Evolutionary conservation across 2,113 vertebrate species (phyloP), one percentile per base, ranked within the genome.

Genomic region (Colossoma macropomum): DNA sequence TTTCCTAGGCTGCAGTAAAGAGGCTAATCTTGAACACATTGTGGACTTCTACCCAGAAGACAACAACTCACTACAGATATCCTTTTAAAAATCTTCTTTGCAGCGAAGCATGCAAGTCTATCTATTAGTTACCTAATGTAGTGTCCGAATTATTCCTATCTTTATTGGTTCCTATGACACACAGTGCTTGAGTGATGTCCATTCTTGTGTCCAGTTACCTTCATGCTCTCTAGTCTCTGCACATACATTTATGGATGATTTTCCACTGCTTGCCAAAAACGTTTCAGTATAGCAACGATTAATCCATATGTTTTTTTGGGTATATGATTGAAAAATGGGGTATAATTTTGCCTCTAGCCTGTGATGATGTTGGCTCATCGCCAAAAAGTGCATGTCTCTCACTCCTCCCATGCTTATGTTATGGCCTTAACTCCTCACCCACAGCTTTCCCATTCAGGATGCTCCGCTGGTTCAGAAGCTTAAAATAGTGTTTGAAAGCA

Each of bases 11-110:
- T 94, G 94, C 34, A 86, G 81, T 23, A 92, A 90, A 10, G 93
- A 91, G 0, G 91, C 91, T 68, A 92, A 93, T 56, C 89, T 91
- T 21, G 69, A 72, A 52, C 91, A 86, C 19, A 92, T 98, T 2
- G 82, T 91, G 0, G 85, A 92, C 15, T 94, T 99, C 87, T 98
- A 97, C 87, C 97, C 98, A 0, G 94, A 97, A 72, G 97, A 99
- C 88, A 89, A 75, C 93, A 96, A 97, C 17, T 91, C 93, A 0
- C 92, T 97, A 79, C 97, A 99, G 86, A 99, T 99, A 99, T 98
- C 98, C 97, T 97, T 95, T 76, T 45, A n/a, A 50, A 79, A 10
- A 73, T 21, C 19, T 70, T 15, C 23, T n/a, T 6, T 41, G 28
- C 3, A 74, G n/a, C n/a, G 16, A 38, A 62, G 66, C 60, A 6